Conservation (phyloP, 92 coral and sea anemone genomes). For the Zoanthus solanderi region DNA sequence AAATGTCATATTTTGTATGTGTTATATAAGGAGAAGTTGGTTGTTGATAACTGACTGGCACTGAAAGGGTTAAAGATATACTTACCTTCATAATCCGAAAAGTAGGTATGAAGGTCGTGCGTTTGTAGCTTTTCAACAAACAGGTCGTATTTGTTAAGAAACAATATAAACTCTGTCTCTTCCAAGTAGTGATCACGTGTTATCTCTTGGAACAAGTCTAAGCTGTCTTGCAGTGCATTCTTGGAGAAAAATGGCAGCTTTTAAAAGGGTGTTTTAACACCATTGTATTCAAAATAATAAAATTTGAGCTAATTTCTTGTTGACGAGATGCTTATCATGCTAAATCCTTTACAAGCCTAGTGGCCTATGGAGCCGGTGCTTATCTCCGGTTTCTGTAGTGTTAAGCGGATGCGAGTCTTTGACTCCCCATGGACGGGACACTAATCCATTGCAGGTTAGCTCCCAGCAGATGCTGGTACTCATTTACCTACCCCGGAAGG, state of each 20-base stretch:
- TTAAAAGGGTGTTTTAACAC: background rate
- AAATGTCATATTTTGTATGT: no score
- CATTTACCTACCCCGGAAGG: no score
- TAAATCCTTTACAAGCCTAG: no score
- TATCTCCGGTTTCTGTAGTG: no score
- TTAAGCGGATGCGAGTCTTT: no score
- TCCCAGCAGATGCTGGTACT: no score
- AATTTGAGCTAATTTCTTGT: background rate
- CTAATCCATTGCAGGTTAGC: no score
- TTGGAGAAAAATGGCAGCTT: slow-evolving; percentile 13
- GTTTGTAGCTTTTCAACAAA: slow-evolving; percentile 76
- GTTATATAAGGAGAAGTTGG: no score
- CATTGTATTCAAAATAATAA: background rate
- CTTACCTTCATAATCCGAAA: slow-evolving; percentile 82
- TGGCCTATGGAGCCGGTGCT: no score
- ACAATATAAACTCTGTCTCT: slow-evolving; percentile 79
- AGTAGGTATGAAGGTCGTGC: slow-evolving; percentile 66
- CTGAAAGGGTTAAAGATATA: background rate
- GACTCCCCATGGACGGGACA: no score
- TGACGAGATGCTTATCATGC: no score
- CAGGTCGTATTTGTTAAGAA: slow-evolving; percentile 82
- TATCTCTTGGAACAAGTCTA: slow-evolving; percentile 85
- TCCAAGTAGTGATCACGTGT: slow-evolving; percentile 73
- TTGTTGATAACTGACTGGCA: no score
- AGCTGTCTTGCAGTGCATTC: slow-evolving; percentile 88